Base-by-base conservation (phyloP, 2,888 invertebrate genomes). In the Erynnis tages region DNA sequence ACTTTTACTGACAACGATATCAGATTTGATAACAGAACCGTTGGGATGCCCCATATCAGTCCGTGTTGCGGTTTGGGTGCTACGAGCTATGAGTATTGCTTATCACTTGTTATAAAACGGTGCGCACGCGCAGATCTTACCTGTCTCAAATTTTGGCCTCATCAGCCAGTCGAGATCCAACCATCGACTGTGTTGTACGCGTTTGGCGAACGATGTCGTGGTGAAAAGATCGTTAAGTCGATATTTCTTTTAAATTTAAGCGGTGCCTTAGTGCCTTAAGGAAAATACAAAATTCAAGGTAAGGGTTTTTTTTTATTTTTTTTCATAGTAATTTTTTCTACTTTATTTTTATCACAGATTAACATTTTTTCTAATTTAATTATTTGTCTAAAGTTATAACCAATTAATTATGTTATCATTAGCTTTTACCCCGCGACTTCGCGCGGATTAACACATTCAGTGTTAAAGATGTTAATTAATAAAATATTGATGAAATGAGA, bases 51-150 rank as follows among this genome's bases (percentile, higher is more conserved):
- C 21, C 21, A 21, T 21, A n/a, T n/a, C n/a, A n/a, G n/a, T n/a
- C n/a, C n/a, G n/a, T n/a, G n/a, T n/a, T n/a, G n/a, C n/a, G n/a
- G n/a, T n/a, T n/a, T n/a, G n/a, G n/a, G n/a, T n/a, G n/a, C 1
- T 0, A 30, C 11, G 13, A 1, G 16, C 34, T 10, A 35, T 14
- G 35, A 17, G 17, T 37, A 17, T 11, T 35, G 35, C 40, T 48
- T 48, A 48, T 48, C 48, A 40, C 10, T 37, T 37, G 40, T 48
- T 40, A 40, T 40, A 48, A 48, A 48, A 38, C 38, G 40, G 27
- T 54, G 60, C 55, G 58, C 54, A 25, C 10, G 44, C 55, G 58
- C 54, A 55, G n/a, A 40, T 54, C 53, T n/a, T n/a, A 45, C 35
- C 40, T 25, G 53, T 48, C 32, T 23, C 5, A 32, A 32, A n/a